A percentile compares a stretch with the other conserved stretches of the same genome.
These are phyloP conservation scores for Alosa alosa DNA, from an alignment of 2,113 vertebrate species.

Conservation along the genomic window DNA sequence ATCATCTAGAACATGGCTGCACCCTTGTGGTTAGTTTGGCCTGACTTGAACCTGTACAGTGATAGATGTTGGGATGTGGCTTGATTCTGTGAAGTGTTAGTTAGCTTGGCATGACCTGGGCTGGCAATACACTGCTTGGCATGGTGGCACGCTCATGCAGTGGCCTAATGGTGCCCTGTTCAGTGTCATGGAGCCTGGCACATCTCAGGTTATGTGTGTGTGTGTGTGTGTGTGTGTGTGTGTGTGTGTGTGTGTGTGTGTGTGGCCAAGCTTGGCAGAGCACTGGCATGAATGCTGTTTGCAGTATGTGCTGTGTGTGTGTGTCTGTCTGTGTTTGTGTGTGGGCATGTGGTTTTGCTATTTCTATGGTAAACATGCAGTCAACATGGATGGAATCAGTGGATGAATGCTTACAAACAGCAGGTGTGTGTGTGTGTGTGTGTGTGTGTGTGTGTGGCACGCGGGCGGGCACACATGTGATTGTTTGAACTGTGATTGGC, in stretches of 20 bases:
- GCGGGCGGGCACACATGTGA: neutral
- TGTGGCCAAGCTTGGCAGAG: neutral
- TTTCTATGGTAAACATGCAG: slow-evolving; percentile 8
- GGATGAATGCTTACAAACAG: neutral
- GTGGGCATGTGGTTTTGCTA: neutral
- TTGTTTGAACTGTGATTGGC: neutral
- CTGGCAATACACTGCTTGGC: neutral
- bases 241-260: neutral
- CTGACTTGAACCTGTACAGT: neutral
- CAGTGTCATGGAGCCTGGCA: neutral
- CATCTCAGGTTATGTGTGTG: neutral
- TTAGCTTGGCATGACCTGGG: neutral
- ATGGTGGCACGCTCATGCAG: neutral
- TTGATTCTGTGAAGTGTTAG: no score
- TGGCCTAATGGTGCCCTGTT: neutral
- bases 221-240: no score
- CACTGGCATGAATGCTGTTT: neutral
- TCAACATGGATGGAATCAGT: neutral
- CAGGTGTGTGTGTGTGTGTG: neutral
- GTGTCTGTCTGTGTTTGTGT: neutral
- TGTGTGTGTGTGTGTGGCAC: neutral
- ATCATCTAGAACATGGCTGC: no score
- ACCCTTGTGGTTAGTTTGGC: neutral
- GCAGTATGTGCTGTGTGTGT: neutral
- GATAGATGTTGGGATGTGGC: neutral